Base-by-base conservation (phyloP, 2,888 invertebrate species). In the Eupithecia pulchellata region DNA sequence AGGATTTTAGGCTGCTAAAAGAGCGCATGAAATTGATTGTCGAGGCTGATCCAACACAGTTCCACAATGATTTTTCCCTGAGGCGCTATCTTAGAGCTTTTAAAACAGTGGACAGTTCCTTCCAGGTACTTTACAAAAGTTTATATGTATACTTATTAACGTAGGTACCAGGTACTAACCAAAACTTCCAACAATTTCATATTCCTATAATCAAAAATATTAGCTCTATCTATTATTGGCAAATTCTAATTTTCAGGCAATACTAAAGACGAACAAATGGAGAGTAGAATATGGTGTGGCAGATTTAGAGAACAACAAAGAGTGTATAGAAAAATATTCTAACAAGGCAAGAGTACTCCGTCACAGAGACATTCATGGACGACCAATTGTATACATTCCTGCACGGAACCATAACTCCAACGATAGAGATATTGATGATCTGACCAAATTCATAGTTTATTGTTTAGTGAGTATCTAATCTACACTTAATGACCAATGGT, bases 251-350 rank as follows among this genome's bases (percentile, higher is more conserved):
- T 52, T 92, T 47, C 82, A 97, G 96, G 97, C 96, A 66, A 95
- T 97, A 81, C 87, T 97, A 73, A 97, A 97, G 93, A 97, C 97
- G 62, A 97, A 97, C 84, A 97, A 97, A 89, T 97, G 97, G 97
- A 95, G 97, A 75, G 93, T 93, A 64, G 96, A 97, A 77, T 97
- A 97, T 90, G 96, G 96, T 64, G 96, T 97, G 3, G 89, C 93
- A 29, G 91, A 93, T 13, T 86, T 97, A 42, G 94, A 89, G 32
- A 90, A 94, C 69, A 94, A 96, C 52, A 91, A 91, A 74, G 91
- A 93, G 66, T 82, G 94, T n/a, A 87, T 94, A 81, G 95, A 95
- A 77, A 95, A 95, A 72, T 95, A 97, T 86, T 86, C 95, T 72
- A 88, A 94, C 72, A 97, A 97, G 86, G 97, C 96, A 0, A 93